phyloP scores from a whole-genome alignment of 2,888 invertebrate species.

The Oxystoma pomonae region DNA sequence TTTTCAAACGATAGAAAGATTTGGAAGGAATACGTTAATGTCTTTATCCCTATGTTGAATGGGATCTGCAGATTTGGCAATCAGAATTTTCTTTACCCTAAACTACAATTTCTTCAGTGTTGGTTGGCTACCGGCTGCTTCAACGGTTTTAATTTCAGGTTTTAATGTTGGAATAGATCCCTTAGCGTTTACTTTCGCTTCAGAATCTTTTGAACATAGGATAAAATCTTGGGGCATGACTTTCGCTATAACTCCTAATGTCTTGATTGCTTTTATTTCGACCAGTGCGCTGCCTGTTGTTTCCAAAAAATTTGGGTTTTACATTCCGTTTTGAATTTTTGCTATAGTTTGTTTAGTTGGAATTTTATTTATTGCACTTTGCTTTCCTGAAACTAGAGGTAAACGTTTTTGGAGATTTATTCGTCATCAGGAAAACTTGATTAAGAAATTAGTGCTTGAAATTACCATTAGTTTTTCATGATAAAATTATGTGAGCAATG shows the following conservation, averaged over 20 bases:
- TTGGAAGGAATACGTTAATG: slow-evolving; percentile 69
- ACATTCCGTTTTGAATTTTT: slow-evolving; percentile 28
- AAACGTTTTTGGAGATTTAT: slow-evolving; percentile 25
- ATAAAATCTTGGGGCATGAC: slow-evolving; percentile 62
- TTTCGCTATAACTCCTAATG: slow-evolving; percentile 14
- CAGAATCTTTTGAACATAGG: slow-evolving; percentile 74
- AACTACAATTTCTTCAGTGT: slow-evolving; percentile 37
- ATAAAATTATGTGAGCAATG: no score
- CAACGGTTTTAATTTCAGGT: slow-evolving; percentile 67
- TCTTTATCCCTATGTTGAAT: slow-evolving; percentile 64
- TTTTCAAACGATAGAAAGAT: slow-evolving; percentile 69
- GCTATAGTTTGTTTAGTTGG: slow-evolving; percentile 8
- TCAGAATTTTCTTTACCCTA: slow-evolving; percentile 30
- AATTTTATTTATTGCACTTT: slow-evolving; percentile 15
- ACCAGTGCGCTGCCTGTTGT: slow-evolving; percentile 26
- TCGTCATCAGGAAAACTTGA: background rate
- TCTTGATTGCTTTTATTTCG: slow-evolving; percentile 23
- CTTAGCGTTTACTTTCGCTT: slow-evolving; percentile 75
- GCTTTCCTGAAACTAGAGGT: slow-evolving; percentile 29
- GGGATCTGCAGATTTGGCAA: slow-evolving; percentile 49
- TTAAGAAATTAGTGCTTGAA: no score
- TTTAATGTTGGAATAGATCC: slow-evolving; percentile 71
- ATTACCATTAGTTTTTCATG: no score
- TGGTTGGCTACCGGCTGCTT: slow-evolving; percentile 65
- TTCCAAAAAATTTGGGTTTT: slow-evolving; percentile 22